Evolutionary conservation across 1,140 invertebrate genomes (phyloP), one percentile per base, ranked within the genome.

Genomic region (Leptonema lineaticorne): DNA sequence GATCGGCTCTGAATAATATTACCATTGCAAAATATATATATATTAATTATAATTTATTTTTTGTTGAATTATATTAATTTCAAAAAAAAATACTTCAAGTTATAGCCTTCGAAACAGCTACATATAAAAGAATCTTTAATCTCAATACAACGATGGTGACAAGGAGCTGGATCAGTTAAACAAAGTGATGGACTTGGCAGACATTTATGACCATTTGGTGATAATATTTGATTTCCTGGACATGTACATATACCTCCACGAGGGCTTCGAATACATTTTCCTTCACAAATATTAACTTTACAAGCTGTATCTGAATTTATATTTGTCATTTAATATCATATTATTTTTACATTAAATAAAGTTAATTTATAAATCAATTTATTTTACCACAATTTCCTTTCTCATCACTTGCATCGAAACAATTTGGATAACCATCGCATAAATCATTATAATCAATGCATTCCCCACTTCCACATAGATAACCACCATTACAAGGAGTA

Each of bases 71-170:
- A 9, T 11, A 27, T 28, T 9, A 53, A 37, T 7, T 28, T 7
- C 8, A 63, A 16, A 41, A 9, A 3, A 11, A 41, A 4, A 11
- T 57, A 81, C 82, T 83, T 79, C 18, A 94, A 79, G 0, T 86
- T 80, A 76, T 91, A 97, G 1, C 90, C 93, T 1, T 87, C 78
- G 14, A 84, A 82, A 78, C 96, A 96, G 16, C 85, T 85, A 76
- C 96, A 98, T 1, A 81, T 75, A 0, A 78, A 79, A 0, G 77
- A 77, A 16, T 78, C 76, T 2, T 78, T 76, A 2, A 75, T 75
- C 2, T 83, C 77, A 1, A 67, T 72, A 62, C 84, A 85, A 45
- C 78, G 76, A 73, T 85, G 83, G 68, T 82, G 76, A 69, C 84
- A 85, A 0, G 79, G 74, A 8, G 76, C 26, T 11, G 67, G 68